A percentile compares a stretch with the other conserved stretches of the same genome.
These are phyloP conservation scores for Rhabdophis nuchalis DNA, from an alignment of 2,797 vertebrate species.

Conservation along the genomic window DNA sequence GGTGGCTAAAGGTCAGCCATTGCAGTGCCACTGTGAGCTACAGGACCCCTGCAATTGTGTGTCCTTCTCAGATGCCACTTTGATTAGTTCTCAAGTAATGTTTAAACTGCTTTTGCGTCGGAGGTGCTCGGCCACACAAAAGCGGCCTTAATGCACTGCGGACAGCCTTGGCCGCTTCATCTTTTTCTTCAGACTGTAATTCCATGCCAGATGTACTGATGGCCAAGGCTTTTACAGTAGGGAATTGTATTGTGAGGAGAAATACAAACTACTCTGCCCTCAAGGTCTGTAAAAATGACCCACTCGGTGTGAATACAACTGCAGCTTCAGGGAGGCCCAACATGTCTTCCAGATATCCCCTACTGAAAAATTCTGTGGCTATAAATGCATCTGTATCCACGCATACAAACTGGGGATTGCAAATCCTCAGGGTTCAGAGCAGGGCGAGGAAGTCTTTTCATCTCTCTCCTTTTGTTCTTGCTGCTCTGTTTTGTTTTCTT, in stretches of 20 bases:
- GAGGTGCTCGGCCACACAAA: conserved; percentile 8
- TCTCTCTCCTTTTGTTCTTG: conserved; percentile 35
- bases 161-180: conserved; percentile 5
- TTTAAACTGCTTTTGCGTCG: conserved; percentile 16
- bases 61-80: conserved; percentile 19
- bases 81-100: conserved; percentile 17
- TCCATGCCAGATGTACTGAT: conserved; percentile 13
- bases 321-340: conserved; percentile 30
- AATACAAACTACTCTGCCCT: conserved; percentile 31
- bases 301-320: neutral
- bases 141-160: conserved; percentile 12
- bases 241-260: conserved; percentile 1
- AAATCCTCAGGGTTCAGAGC: conserved; percentile 28
- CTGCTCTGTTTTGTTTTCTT: conserved; percentile 13
- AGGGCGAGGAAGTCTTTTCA: conserved; percentile 34
- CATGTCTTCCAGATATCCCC: conserved; percentile 43
- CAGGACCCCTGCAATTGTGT: conserved; percentile 5
- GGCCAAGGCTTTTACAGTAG: conserved; percentile 19
- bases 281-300: conserved; percentile 10
- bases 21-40: conserved; percentile 10
- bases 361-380: conserved; percentile 22
- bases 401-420: neutral
- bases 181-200: conserved; percentile 28
- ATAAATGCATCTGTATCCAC: neutral
- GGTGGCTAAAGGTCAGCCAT: neutral